Evolutionary conservation across 1,140 invertebrate genomes (phyloP).

Genomic region (Coelopa frigida): DNA sequence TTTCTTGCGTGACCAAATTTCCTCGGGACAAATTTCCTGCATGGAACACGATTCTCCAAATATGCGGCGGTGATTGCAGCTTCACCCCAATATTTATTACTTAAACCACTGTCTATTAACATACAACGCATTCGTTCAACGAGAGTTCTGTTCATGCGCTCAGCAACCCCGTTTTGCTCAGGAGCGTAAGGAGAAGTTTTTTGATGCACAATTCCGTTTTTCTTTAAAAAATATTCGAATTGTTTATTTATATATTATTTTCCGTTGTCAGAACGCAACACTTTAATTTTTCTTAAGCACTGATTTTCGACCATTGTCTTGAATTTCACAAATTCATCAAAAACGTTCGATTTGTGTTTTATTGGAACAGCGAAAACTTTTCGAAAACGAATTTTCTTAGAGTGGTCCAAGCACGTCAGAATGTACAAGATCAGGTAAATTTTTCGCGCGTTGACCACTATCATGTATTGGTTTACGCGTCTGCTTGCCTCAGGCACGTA

Average conservation of each 20-base stretch:
- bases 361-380: constrained; percentile 39
- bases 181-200: constrained; percentile 7
- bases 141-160: constrained; percentile 5
- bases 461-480: constrained; percentile 15
- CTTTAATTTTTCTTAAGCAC: constrained; percentile 35
- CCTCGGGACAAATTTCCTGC: constrained; percentile 2
- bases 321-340: no score
- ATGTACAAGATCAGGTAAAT: constrained; percentile 26
- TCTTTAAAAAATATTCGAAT: constrained; percentile 9
- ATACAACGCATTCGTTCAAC: constrained; percentile 11
- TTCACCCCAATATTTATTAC: constrained; percentile 5
- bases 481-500: constrained; percentile 23
- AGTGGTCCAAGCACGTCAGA: constrained; percentile 46
- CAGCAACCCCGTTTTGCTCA: constrained; percentile 5
- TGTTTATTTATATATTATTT: no score
- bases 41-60: constrained; percentile 6
- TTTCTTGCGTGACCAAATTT: not conserved
- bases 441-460: constrained; percentile 16
- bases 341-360: no score
- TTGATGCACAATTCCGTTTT: constrained; percentile 9
- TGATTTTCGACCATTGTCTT: constrained; percentile 48
- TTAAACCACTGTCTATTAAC: not conserved
- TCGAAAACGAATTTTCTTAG: constrained; percentile 30
- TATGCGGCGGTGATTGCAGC: constrained; percentile 5
- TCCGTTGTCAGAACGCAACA: constrained; percentile 25